Percentiles rank a stretch among this genome's conserved stretches.
Evolutionary conservation across 2,113 vertebrate genomes (phyloP).

Genomic region (Sminthopsis crassicaudata): DNA sequence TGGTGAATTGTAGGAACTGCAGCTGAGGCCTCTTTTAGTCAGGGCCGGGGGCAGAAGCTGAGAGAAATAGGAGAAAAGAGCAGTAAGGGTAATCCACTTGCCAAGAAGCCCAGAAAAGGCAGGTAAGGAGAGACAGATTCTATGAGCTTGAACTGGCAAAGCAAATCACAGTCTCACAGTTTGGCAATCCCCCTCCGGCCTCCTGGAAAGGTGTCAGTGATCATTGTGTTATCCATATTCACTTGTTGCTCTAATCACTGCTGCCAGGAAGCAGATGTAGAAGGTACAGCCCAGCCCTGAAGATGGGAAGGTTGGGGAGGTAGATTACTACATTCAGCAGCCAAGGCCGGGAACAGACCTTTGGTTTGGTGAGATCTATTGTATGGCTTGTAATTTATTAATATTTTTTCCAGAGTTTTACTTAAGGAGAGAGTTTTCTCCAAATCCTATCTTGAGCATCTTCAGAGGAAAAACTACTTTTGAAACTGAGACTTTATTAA

Average conservation of each 20-base stretch:
- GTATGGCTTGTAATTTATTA: neutral
- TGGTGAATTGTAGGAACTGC: neutral
- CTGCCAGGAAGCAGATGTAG: neutral
- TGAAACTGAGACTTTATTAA: neutral
- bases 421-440: neutral
- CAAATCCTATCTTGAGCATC: neutral
- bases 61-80: neutral
- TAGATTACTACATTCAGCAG: neutral
- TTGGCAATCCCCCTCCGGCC: rapidly evolving
- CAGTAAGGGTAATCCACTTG: neutral
- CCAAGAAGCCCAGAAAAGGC: neutral
- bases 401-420: neutral
- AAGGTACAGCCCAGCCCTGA: neutral
- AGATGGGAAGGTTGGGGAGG: neutral
- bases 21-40: neutral
- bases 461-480: neutral
- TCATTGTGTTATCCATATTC: neutral
- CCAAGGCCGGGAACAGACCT: neutral
- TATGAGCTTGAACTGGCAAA: neutral
- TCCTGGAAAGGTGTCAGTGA: neutral
- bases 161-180: rapidly evolving
- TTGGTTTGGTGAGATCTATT: neutral
- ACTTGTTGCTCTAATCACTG: neutral
- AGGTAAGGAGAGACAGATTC: conserved; percentile 10
- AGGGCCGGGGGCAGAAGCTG: neutral